Conservation (phyloP, 2,888 invertebrate species). For the Agapostemon virescens region DNA sequence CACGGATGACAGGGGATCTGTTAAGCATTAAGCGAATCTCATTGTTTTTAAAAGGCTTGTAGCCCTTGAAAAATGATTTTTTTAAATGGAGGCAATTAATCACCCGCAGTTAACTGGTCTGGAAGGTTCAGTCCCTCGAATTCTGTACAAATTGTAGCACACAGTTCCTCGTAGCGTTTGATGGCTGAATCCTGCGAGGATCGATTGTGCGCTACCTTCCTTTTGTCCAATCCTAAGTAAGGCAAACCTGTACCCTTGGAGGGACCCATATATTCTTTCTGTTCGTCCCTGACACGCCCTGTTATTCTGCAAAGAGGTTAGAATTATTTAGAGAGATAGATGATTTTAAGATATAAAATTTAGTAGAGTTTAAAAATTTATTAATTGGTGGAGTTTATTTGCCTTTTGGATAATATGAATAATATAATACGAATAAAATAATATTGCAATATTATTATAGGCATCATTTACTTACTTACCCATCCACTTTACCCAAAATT, state of each 20-base stretch:
- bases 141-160: conserved; percentile 5
- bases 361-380: background rate
- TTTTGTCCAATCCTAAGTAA: background rate
- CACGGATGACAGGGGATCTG: conserved; percentile 31
- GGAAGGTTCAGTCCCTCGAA: conserved; percentile 15
- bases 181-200: background rate
- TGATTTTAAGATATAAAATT: no score
- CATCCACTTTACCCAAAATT: conserved; percentile 38
- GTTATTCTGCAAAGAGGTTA: conserved; percentile 6
- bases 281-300: background rate
- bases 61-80: no score
- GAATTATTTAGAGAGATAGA: background rate
- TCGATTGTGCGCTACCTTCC: background rate
- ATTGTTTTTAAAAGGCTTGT: background rate
- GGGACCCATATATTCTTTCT: background rate
- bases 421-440: no score
- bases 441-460: background rate
- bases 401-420: no score
- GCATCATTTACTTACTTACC: conserved; percentile 48
- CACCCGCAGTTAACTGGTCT: background rate
- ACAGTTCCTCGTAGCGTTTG: conserved; percentile 32
- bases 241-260: background rate
- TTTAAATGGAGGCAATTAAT: background rate
- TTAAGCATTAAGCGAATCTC: background rate
- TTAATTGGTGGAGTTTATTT: no score